Evolutionary conservation across 2,797 vertebrate species (phyloP).

Genomic region (Streptopelia turtur): DNA sequence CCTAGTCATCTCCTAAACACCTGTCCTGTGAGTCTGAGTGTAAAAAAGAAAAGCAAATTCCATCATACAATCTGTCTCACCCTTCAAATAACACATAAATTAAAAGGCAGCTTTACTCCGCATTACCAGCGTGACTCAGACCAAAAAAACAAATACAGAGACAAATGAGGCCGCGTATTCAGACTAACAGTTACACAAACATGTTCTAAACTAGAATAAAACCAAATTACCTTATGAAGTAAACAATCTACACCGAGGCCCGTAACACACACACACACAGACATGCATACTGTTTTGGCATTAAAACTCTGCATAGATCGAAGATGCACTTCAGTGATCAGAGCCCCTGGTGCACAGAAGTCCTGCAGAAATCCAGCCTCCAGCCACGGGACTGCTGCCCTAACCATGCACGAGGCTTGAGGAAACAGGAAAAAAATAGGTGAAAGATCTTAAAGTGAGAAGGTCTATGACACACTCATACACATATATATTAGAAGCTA

Average conservation of each 20-base stretch:
- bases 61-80: background rate
- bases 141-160: background rate
- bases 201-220: background rate
- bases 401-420: constrained; percentile 26
- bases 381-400: background rate
- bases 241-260: constrained; percentile 13
- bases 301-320: constrained; percentile 73
- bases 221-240: background rate
- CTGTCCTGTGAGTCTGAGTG: background rate
- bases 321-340: constrained; percentile 51
- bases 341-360: background rate
- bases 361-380: constrained; percentile 36
- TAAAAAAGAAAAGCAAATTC: background rate
- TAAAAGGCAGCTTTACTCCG: constrained; percentile 28
- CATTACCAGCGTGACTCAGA: background rate
- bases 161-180: constrained; percentile 11
- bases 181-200: constrained; percentile 10
- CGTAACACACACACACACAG: background rate
- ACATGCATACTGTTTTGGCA: constrained; percentile 50
- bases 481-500: constrained; percentile 44
- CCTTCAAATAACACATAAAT: background rate
- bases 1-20: background rate
- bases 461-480: background rate
- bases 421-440: constrained; percentile 4
- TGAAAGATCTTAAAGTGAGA: constrained; percentile 23